A percentile compares a stretch with the other conserved stretches of the same genome.
phyloP scores from a whole-genome alignment of 2,888 invertebrate genomes.

The Margaritifera margaritifera region DNA sequence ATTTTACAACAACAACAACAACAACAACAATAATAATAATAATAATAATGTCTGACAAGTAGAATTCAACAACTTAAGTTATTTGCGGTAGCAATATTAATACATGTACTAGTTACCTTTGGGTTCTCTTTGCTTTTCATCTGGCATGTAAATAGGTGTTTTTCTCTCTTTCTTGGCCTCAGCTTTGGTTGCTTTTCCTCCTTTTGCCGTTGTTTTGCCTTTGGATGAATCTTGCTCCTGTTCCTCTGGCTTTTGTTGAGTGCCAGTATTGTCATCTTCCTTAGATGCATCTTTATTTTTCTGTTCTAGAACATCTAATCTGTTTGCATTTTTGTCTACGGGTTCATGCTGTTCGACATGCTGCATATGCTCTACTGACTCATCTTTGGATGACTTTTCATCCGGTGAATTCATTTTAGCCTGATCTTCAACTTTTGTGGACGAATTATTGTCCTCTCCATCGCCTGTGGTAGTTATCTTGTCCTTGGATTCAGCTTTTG shows the following conservation, averaged over 20 bases:
- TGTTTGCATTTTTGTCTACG: too few species aligned
- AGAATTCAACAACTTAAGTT: too few species aligned
- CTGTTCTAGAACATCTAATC: not conserved
- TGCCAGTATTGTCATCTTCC: not conserved
- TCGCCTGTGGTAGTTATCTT: not conserved
- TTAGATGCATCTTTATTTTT: not conserved
- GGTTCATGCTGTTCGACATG: too few species aligned
- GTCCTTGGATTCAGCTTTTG: not conserved
- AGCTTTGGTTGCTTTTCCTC: not conserved
- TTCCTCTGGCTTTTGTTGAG: not conserved
- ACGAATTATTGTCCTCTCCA: not conserved
- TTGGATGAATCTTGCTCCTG: not conserved
- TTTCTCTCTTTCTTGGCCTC: constrained; percentile 15
- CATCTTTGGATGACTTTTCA: not conserved
- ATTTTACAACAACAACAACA: too few species aligned
- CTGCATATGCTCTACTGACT: too few species aligned
- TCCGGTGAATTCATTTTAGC: too few species aligned
- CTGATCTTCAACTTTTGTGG: not conserved
- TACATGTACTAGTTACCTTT: constrained; percentile 25
- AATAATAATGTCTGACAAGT: too few species aligned
- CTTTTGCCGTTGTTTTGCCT: constrained; percentile 1
- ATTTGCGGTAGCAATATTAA: too few species aligned
- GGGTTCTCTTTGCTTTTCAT: constrained; percentile 21
- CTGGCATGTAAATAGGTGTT: constrained; percentile 19
- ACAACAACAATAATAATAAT: too few species aligned